Percentiles rank a stretch among this genome's conserved stretches.
Conservation (phyloP, 2,888 invertebrate species). For the Drosophila niveifrons region DNA sequence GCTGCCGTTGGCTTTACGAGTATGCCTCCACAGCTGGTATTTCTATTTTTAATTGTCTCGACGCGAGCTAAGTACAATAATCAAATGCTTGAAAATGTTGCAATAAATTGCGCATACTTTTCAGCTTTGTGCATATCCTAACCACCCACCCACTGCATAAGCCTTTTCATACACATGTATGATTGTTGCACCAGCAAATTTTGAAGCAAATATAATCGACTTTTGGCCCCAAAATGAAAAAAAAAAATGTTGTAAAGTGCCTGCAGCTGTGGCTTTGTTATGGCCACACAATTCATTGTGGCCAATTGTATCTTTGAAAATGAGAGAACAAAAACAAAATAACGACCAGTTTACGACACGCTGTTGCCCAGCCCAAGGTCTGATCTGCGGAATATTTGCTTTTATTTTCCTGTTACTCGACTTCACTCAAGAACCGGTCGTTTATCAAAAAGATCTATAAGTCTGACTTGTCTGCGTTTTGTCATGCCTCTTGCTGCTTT, state of each 20-base stretch:
- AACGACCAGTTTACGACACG: conserved; percentile 30
- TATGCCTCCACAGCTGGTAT: conserved; percentile 19
- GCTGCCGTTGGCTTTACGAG: conserved; percentile 28
- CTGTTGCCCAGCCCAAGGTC: conserved; percentile 39
- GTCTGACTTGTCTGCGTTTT: conserved; percentile 37
- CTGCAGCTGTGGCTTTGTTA: conserved; percentile 52
- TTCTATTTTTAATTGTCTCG: conserved; percentile 23
- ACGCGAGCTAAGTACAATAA: conserved; percentile 15
- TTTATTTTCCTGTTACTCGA: conserved; percentile 45
- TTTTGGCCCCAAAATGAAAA: conserved; percentile 19
- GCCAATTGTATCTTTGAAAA: conserved; percentile 15
- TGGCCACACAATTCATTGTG: conserved; percentile 7
- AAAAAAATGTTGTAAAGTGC: conserved; percentile 24
- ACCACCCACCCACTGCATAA: conserved; percentile 20
- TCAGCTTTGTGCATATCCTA: conserved; percentile 8
- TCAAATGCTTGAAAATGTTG: conserved; percentile 7
- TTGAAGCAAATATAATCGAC: not conserved
- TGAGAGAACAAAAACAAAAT: not conserved
- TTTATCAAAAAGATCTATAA: conserved; percentile 63
- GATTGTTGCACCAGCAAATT: conserved; percentile 40
- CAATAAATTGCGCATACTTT: conserved; percentile 29
- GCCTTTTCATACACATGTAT: conserved; percentile 23
- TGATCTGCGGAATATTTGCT: conserved; percentile 30
- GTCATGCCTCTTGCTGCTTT: conserved; percentile 6
- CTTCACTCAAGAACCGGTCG: conserved; percentile 57